phyloP scores from a whole-genome alignment of 2,888 invertebrate genomes.

The Polydrusus cervinus region DNA sequence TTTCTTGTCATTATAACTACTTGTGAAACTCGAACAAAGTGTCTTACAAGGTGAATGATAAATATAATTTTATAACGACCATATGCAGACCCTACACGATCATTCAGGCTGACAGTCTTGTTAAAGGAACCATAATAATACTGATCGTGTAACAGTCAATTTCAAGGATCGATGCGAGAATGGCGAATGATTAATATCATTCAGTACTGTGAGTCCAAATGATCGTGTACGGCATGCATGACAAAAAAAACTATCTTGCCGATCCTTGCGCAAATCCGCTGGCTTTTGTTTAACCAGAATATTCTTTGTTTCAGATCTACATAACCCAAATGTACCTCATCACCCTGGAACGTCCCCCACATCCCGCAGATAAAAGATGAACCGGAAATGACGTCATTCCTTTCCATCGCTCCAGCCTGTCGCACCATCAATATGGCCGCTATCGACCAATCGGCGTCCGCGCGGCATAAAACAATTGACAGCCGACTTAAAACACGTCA shows the following conservation, averaged over 20 bases:
- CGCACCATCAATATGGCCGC: constrained; percentile 24
- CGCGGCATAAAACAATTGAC: constrained; percentile 7
- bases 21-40: background rate
- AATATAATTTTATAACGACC: too few species aligned
- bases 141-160: too few species aligned
- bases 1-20: constrained; percentile 13
- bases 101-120: too few species aligned
- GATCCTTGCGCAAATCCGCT: too few species aligned
- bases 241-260: too few species aligned
- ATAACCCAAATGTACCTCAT: constrained; percentile 14
- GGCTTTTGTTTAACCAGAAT: background rate
- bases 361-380: constrained; percentile 13
- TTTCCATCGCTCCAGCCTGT: constrained; percentile 9
- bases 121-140: too few species aligned
- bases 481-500: background rate
- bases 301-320: constrained; percentile 36
- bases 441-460: constrained; percentile 4
- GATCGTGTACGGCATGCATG: too few species aligned
- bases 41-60: too few species aligned
- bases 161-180: too few species aligned
- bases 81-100: too few species aligned
- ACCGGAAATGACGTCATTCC: constrained; percentile 27
- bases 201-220: too few species aligned
- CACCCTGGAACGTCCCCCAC: background rate
- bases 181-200: too few species aligned